Evolutionary conservation across 1,140 invertebrate genomes (phyloP).

Genomic region (Nasonia vitripennis): DNA sequence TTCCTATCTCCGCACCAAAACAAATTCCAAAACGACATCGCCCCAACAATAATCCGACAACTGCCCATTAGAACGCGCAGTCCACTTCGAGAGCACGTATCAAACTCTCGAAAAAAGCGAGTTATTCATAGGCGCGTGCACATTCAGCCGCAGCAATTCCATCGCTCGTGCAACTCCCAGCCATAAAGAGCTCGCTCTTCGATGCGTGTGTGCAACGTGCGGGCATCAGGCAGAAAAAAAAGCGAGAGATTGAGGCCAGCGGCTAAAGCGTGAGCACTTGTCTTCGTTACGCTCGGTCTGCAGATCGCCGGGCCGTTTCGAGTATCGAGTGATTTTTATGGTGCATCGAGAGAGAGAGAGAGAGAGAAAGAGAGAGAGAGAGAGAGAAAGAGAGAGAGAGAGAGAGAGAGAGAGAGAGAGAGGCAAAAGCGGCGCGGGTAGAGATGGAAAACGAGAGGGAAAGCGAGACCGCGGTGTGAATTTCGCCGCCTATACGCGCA

Average conservation of each 20-base stretch:
- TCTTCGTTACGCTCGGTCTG: background rate
- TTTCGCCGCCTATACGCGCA: background rate
- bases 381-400: too few relatives aligned
- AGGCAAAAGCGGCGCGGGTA: background rate
- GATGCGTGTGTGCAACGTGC: background rate
- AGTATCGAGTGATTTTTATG: conserved; percentile 9
- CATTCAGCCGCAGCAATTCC: background rate
- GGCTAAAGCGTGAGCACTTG: background rate
- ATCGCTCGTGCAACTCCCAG: background rate
- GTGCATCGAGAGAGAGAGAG: background rate
- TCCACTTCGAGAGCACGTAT: too few relatives aligned
- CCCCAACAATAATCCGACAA: too few relatives aligned
- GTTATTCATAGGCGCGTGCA: background rate
- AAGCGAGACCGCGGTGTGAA: background rate
- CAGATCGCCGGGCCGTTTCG: background rate
- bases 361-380: too few relatives aligned
- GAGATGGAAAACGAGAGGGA: background rate
- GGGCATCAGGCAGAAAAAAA: background rate
- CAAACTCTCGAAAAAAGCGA: background rate
- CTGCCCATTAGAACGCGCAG: too few relatives aligned
- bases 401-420: too few relatives aligned
- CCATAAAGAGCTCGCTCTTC: conserved; percentile 1
- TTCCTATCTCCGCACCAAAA: too few relatives aligned
- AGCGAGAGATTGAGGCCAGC: background rate
- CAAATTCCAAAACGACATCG: too few relatives aligned